Percentiles rank a stretch among this genome's conserved stretches.
Conservation (phyloP, 2,888 invertebrate genomes). For the Mactromeris polynyma region DNA sequence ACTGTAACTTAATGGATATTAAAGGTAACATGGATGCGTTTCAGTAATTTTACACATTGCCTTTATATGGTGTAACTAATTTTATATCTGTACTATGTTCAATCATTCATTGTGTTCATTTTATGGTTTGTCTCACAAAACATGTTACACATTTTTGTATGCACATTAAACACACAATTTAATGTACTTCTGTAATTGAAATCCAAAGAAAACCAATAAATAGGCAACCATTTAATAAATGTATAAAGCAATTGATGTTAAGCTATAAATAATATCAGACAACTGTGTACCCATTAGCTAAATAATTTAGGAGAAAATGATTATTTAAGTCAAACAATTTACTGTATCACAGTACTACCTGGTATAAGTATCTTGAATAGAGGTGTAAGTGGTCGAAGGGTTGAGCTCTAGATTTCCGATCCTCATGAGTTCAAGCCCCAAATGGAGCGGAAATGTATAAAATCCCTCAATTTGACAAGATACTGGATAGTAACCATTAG, state of each 20-base stretch:
- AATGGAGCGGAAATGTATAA: no score
- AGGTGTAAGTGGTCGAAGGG: no score
- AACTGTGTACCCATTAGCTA: neutral
- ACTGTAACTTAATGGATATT: no score
- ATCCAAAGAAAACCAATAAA: neutral
- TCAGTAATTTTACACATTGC: no score
- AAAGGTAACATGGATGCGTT: neutral
- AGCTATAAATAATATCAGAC: neutral
- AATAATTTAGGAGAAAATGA: neutral
- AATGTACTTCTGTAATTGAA: neutral
- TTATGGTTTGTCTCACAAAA: neutral
- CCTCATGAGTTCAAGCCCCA: no score
- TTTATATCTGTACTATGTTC: neutral
- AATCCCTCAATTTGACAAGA: no score
- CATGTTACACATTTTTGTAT: neutral
- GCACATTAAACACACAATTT: neutral
- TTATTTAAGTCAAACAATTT: no score
- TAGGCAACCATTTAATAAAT: neutral
- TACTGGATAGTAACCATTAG: no score
- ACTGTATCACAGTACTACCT: no score
- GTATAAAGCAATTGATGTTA: neutral
- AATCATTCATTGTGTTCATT: neutral
- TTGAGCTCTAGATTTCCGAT: no score
- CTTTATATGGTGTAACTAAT: neutral
- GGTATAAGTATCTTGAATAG: no score